Base-by-base conservation (phyloP, 2,113 vertebrate species). In the Puffinus mauretanicus region DNA sequence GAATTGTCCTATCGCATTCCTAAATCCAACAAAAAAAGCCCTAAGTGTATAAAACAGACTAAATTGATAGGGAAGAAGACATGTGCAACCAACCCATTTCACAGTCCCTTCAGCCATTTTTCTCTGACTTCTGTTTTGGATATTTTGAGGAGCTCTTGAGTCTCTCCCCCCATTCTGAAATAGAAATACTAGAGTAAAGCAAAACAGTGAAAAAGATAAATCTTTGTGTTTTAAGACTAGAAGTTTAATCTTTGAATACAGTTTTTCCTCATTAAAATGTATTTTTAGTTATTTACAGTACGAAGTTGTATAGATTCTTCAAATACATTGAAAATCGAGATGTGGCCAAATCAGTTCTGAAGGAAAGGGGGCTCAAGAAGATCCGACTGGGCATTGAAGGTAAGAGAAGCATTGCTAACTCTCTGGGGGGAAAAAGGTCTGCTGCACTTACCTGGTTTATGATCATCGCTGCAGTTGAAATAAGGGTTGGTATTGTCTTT, bases 321-420 rank as follows among this genome's bases (percentile, higher is more conserved):
- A 99, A 99, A 97, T 99, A 99, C 94, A 99, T 99, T 80, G 99
- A 99, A 97, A 99, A 99, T 66, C 97, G 99, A 98, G 99, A 99
- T 61, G 99, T 99, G 93, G 99, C 99, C 98, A 99, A 99, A 96
- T 99, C 99, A 0, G 99, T 99, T 93, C 98, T 99, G 97, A 99
- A 99, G 97, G 99, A 99, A 83, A 97, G 99, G 77, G 99, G 99
- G 78, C 98, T 99, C 87, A 99, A 99, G 98, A 99, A 99, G 98
- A 99, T 99, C 95, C 97, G 99, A 80, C 96, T 99, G 96, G 99
- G 99, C 91, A 99, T 99, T 82, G 99, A 99, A 99, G 99, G 99
- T 99, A 98, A 98, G 98, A 79, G 36, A 5, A 22, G 60, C 86
- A 26, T 44, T 72, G 51, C 34, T 51, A 2, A 9, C 32, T 55